A percentile compares a stretch with the other conserved stretches of the same genome.
These are phyloP conservation scores for Philereme vetulata DNA, from an alignment of 2,888 invertebrate genomes.

Conservation along the genomic window DNA sequence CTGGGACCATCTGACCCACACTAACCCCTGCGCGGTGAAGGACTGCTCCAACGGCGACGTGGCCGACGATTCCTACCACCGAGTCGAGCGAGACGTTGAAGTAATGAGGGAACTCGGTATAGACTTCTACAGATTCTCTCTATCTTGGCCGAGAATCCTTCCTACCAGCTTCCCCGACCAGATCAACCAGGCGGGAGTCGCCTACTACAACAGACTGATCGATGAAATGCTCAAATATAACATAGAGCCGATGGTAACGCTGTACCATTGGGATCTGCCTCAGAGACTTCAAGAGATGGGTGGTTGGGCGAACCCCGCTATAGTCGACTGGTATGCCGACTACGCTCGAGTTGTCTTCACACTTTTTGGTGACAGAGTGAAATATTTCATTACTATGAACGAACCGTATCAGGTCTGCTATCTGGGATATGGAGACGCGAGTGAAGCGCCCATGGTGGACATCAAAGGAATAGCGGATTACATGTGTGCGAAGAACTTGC, in stretches of 20 bases:
- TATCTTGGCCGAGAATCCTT: slow-evolving; percentile 85
- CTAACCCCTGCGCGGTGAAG: slow-evolving; percentile 66
- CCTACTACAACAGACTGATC: slow-evolving; percentile 86
- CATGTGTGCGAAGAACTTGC: slow-evolving; percentile 71
- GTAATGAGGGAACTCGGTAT: slow-evolving; percentile 66
- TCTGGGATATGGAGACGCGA: slow-evolving; percentile 64
- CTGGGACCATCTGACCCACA: slow-evolving; percentile 84
- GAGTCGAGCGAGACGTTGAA: slow-evolving; percentile 79
- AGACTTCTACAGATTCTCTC: slow-evolving; percentile 78
- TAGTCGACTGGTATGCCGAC: slow-evolving; percentile 69
- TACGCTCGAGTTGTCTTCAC: slow-evolving; percentile 67
- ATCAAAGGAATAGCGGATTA: slow-evolving; percentile 73
- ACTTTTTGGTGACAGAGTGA: slow-evolving; percentile 72
- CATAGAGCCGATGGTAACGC: slow-evolving; percentile 83
- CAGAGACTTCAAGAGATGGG: slow-evolving; percentile 76
- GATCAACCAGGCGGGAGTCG: slow-evolving; percentile 81
- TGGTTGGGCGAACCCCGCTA: slow-evolving; percentile 71
- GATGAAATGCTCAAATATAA: slow-evolving; percentile 82
- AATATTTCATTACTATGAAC: slow-evolving; percentile 83
- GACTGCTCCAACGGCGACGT: slow-evolving; percentile 83
- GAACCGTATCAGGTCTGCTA: slow-evolving; percentile 70
- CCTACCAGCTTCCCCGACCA: slow-evolving; percentile 78
- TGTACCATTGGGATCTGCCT: slow-evolving; percentile 79
- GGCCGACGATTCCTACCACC: slow-evolving; percentile 83
- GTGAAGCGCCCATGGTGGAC: slow-evolving; percentile 54